phyloP scores from a whole-genome alignment of 2,888 invertebrate genomes.

The Sipha maydis region DNA sequence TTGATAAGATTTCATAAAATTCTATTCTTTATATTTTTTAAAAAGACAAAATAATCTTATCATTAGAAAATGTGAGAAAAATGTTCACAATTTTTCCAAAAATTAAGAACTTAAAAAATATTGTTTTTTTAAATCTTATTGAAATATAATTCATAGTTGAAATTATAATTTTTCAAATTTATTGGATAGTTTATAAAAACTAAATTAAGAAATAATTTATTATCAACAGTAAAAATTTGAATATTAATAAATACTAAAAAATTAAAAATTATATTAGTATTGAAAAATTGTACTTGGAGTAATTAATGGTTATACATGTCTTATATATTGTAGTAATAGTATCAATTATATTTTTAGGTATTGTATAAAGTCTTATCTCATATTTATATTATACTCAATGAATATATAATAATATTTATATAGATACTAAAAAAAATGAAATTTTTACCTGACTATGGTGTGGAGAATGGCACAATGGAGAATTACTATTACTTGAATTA shows the following conservation, averaged over 20 bases:
- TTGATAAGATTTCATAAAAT: no score
- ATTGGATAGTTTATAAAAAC: no score
- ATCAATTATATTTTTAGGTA: not conserved
- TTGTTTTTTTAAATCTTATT: not conserved
- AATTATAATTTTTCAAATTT: no score
- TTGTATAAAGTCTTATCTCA: no score
- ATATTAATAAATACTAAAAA: not conserved
- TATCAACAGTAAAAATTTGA: no score
- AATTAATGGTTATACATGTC: not conserved
- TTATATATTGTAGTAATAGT: not conserved
- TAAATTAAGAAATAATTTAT: no score
- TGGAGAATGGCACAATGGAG: conserved; percentile 66
- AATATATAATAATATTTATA: not conserved
- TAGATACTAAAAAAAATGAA: not conserved
- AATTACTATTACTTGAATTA: conserved; percentile 65
- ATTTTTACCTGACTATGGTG: conserved; percentile 65
- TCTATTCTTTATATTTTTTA: no score
- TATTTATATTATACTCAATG: not conserved
- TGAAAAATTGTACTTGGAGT: no score
- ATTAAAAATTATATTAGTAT: not conserved
- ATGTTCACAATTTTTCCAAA: not conserved
- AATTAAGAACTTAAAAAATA: not conserved
- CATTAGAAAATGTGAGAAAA: not conserved
- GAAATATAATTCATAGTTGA: no score
- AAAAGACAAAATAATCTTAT: no score